Evolutionary conservation across 2,797 vertebrate species (phyloP), one percentile per base, ranked within the genome.

Genomic region (Decapterus maruadsi): DNA sequence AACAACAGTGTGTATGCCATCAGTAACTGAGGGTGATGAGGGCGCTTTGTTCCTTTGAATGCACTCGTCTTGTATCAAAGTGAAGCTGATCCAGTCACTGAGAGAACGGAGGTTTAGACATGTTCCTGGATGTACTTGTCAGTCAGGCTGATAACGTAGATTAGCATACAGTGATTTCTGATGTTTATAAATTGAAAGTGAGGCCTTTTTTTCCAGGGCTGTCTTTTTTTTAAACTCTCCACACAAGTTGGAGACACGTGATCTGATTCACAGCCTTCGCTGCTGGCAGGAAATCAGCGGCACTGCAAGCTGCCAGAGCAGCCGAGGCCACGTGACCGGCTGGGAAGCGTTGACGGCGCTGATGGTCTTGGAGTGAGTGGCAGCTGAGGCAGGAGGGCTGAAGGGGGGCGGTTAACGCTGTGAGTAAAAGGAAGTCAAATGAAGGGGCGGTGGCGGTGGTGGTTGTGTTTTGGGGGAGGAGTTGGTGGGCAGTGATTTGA

Each of bases 301-400:
- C 72, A 3, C 75, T 0, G 43, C 2, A 29, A 74, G 84, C 84
- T 90, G 90, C 89, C 92, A 90, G 82, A 80, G 78, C 60, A 11
- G 57, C 58, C 68, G 0, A 36, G 53, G 56, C 50, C 85, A 82
- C 56, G 72, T 86, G 90, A 91, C 68, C 4, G 80, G 76, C 79
- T 80, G 88, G 78, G 83, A 90, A 59, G 66, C 72, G 56, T 57
- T 72, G 85, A 90, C 50, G 56, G 74, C 50, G 73, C 63, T 68
- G 91, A 77, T 72, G 79, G 77, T 68, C 83, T 77, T 83, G 70
- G 83, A 89, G 78, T 92, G 89, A 92, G 84, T 90, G 90, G 83
- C 91, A 92, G 88, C 73, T 54, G 80, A 79, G 75, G 74, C 6
- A 4, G 80, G 73, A 1, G 68, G 71, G 42, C 67, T 56, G 73